Base-by-base conservation (phyloP, 2,888 invertebrate species). In the Ophion ellenae region DNA sequence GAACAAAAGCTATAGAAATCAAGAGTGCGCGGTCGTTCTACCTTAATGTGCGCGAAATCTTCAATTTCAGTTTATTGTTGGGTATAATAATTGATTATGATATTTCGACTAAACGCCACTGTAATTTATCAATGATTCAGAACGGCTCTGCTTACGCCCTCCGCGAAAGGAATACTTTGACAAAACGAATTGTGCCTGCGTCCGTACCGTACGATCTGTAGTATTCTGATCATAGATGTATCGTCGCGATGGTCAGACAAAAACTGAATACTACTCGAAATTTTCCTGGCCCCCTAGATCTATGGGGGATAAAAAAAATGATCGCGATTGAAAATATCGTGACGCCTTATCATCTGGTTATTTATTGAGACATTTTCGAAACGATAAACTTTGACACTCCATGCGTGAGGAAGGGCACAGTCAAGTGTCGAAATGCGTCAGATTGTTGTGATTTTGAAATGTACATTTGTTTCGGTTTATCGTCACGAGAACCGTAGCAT, bases 131-230 rank as follows among this genome's bases (percentile, higher is more conserved):
- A 24, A 24, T 24, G 2, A 24, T 24, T 24, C 24, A 24, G 24
- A 1, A 24, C 24, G 24, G 24, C 24, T 24, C 24, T 24, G 24
- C 24, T 24, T 24, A 24, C 24, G 24, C 24, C 32, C 32, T 32
- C 32, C 4, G 4, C 32, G 32, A 32, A 32, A 61, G 10, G 14
- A 61, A 63, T 11, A 74, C 5, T 28, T 24, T n/a, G n/a, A 64
- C n/a, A 76, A 57, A 59, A 28, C 20, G 20, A 71, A 63, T 47
- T 47, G n/a, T 20, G 32, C 6, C 63, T 24, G 4, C 75, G 17
- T 9, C 76, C 90, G 90, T 92, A 92, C 92, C 89, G 91, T 79
- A 88, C 74, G 36, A 74, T 63, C 88, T 81, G 84, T 17, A 86
- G 84, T 87, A 89, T 70, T 81, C 87, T 89, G 76, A 83, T 88